A percentile compares a stretch with the other conserved stretches of the same genome.
These are phyloP conservation scores for Globodera rostochiensis DNA, from an alignment of 1,140 invertebrate genomes.

Conservation along the genomic window DNA sequence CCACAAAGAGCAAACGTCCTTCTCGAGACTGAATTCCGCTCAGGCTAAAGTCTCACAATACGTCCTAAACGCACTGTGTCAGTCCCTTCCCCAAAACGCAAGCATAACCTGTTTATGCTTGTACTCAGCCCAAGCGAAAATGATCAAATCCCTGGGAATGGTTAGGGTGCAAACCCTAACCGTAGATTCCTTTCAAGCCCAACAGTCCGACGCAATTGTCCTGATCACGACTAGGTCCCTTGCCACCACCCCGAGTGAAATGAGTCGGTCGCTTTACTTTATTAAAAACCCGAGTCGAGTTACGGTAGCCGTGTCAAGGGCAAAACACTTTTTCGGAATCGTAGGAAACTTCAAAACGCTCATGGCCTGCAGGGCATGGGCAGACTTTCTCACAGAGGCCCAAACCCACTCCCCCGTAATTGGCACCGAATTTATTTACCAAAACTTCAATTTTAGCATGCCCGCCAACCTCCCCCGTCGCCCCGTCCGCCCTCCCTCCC, in stretches of 20 bases:
- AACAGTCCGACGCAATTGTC: not conserved
- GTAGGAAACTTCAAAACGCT: not conserved
- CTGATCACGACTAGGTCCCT: not conserved
- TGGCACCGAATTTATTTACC: not conserved
- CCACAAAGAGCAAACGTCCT: not conserved
- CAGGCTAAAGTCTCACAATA: not conserved
- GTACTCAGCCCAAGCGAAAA: not conserved
- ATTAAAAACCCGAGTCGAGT: not conserved
- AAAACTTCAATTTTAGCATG: not conserved
- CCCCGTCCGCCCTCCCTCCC: too few species aligned
- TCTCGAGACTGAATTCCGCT: not conserved
- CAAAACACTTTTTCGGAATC: not conserved
- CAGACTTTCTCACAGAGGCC: not conserved
- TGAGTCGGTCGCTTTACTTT: not conserved
- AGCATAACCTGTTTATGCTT: not conserved
- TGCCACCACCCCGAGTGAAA: not conserved
- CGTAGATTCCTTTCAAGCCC: not conserved
- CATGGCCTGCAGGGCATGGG: not conserved
- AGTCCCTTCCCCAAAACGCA: too few species aligned
- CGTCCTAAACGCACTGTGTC: not conserved
- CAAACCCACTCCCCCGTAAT: not conserved
- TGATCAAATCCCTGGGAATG: not conserved
- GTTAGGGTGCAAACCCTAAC: not conserved
- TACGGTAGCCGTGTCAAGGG: not conserved
- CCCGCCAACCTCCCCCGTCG: too few species aligned